These are phyloP conservation scores for Erebia aethiops DNA, from an alignment of 2,888 invertebrate species.

Conservation along the genomic window DNA sequence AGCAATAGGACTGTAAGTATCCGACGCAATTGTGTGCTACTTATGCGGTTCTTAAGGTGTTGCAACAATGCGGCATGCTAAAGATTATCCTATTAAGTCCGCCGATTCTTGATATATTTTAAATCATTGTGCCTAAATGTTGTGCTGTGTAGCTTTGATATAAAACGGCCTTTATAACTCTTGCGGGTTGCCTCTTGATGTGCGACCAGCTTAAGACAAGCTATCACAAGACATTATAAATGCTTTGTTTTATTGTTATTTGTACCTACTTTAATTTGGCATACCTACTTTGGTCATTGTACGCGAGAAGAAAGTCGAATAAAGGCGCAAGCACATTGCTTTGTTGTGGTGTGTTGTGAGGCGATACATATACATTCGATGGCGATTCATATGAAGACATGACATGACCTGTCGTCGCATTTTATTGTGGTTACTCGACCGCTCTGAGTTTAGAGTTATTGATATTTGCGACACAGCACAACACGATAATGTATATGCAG, in stretches of 20 bases:
- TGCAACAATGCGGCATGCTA: too few species aligned
- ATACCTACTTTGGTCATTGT: neutral
- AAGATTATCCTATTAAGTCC: too few species aligned
- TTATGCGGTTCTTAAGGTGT: too few species aligned
- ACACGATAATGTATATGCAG: neutral
- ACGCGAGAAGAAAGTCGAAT: neutral
- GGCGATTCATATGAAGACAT: too few species aligned
- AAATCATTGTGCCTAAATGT: too few species aligned
- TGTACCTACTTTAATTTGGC: conserved; percentile 2
- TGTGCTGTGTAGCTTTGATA: too few species aligned
- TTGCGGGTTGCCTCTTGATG: neutral
- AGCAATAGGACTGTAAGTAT: neutral
- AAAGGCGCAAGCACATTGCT: neutral
- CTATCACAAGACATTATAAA: conserved; percentile 9
- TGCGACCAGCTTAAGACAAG: conserved; percentile 2
- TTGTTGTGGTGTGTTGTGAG: neutral
- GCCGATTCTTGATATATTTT: too few species aligned
- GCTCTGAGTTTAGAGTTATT: too few species aligned
- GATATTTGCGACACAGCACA: neutral
- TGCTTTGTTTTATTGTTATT: conserved; percentile 21
- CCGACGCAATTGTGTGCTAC: too few species aligned
- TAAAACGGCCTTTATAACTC: neutral
- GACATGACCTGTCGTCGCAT: too few species aligned
- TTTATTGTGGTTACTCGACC: too few species aligned
- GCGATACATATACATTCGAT: too few species aligned